Evolutionary conservation across 2,113 vertebrate genomes (phyloP).

Genomic region (Electrona antarctica): DNA sequence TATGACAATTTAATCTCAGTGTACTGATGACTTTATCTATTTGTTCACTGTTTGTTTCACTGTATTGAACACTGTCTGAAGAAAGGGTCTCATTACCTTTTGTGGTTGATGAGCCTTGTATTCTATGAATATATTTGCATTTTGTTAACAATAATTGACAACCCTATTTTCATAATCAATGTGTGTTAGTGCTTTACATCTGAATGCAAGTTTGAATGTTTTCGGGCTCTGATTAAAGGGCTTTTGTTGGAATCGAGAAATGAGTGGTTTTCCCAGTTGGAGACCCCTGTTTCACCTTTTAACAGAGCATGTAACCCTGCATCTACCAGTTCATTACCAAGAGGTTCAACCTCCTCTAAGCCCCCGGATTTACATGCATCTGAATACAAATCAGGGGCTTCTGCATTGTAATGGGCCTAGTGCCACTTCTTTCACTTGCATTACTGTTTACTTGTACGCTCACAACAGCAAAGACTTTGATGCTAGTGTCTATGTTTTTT

Average conservation of each 20-base stretch:
- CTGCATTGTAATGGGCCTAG: constrained; percentile 20
- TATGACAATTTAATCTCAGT: constrained; percentile 4
- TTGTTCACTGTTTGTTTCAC: not conserved
- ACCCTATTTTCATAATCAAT: constrained; percentile 49
- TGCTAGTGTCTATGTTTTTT: constrained; percentile 35
- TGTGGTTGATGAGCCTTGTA: constrained; percentile 44
- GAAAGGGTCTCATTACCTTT: not conserved
- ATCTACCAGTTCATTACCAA: constrained; percentile 61
- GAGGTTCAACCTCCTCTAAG: constrained; percentile 13
- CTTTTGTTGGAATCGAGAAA: constrained; percentile 45
- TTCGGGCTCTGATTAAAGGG: constrained; percentile 50
- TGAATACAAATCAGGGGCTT: constrained; percentile 66
- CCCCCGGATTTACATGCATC: constrained; percentile 62
- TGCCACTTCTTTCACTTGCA: constrained; percentile 27
- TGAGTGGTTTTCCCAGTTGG: constrained; percentile 45
- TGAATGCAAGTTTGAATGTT: constrained; percentile 43
- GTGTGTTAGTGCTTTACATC: constrained; percentile 55
- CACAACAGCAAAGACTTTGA: constrained; percentile 7
- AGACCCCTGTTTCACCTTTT: constrained; percentile 64
- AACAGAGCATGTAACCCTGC: constrained; percentile 49
- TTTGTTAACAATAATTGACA: constrained; percentile 57
- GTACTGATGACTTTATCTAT: not conserved
- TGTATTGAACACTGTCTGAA: constrained; percentile 6
- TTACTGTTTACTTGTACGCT: constrained; percentile 34
- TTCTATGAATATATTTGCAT: constrained; percentile 59